Percentiles rank a stretch among this genome's conserved stretches.
phyloP scores from a whole-genome alignment of 2,113 vertebrate species.

The Xenus cinereus region DNA sequence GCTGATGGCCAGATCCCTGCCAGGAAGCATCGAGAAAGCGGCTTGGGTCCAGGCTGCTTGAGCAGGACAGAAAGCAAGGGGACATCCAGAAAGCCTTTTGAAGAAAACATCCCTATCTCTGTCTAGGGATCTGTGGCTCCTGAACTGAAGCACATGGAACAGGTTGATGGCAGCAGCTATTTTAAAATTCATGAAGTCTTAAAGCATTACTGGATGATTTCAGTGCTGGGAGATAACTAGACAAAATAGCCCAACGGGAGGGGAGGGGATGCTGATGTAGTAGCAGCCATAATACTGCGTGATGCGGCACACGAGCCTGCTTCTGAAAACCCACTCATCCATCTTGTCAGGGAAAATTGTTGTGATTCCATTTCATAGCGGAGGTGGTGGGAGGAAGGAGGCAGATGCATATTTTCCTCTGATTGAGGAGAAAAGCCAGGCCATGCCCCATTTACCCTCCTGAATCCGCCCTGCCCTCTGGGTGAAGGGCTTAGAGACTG shows the following conservation, averaged over 20 bases:
- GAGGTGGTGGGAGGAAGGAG: constrained; percentile 30
- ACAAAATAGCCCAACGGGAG: constrained; percentile 5
- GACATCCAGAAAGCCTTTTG: background rate
- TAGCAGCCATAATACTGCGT: constrained; percentile 18
- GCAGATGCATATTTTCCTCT: background rate
- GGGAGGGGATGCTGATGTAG: constrained; percentile 12
- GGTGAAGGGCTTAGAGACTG: background rate
- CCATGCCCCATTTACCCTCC: background rate
- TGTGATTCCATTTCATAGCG: background rate
- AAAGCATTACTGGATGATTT: constrained; percentile 14
- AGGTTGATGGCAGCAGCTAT: background rate
- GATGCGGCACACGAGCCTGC: background rate
- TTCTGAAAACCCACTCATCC: constrained; percentile 31
- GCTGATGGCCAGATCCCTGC: background rate
- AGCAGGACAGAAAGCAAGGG: background rate
- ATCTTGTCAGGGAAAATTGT: constrained; percentile 30
- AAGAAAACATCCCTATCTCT: background rate
- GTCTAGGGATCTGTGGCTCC: background rate
- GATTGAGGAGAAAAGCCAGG: background rate
- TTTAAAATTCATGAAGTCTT: constrained; percentile 37
- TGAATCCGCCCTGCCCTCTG: background rate
- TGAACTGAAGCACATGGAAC: background rate
- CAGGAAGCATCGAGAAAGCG: background rate
- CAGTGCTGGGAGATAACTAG: constrained; percentile 13
- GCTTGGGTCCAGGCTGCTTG: rapidly evolving